These are phyloP conservation scores for Eilema sororculum DNA, from an alignment of 2,888 invertebrate genomes.

Conservation along the genomic window DNA sequence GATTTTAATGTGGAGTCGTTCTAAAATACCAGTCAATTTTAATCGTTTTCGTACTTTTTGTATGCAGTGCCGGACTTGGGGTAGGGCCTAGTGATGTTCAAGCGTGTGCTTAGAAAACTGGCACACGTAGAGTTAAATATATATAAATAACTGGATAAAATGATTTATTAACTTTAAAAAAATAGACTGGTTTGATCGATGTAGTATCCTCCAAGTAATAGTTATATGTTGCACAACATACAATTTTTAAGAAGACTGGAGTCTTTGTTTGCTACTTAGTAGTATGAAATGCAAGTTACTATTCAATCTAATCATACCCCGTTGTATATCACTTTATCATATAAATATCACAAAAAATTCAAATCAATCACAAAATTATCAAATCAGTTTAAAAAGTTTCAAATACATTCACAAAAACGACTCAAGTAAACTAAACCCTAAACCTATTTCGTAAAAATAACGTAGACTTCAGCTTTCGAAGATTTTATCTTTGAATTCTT, in stretches of 20 bases:
- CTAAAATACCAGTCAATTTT: conserved; percentile 43
- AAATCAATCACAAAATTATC: neutral
- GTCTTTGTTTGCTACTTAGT: neutral
- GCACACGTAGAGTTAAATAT: neutral
- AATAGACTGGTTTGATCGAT: neutral
- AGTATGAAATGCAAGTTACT: neutral
- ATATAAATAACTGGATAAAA: neutral
- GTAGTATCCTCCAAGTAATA: neutral
- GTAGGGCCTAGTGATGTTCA: neutral
- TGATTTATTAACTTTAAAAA: too few relatives aligned
- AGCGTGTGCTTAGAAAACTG: conserved; percentile 7
- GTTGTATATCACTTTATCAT: neutral
- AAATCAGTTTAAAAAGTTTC: neutral
- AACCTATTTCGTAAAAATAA: neutral
- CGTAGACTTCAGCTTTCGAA: neutral
- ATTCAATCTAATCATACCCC: neutral
- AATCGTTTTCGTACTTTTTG: conserved; percentile 25
- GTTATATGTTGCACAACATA: too few relatives aligned
- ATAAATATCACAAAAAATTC: neutral
- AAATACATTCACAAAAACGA: neutral
- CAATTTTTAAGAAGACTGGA: too few relatives aligned
- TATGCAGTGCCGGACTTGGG: conserved; percentile 16
- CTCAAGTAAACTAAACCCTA: neutral
- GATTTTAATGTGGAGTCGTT: conserved; percentile 41
- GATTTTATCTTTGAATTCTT: neutral